phyloP scores from a whole-genome alignment of 2,797 vertebrate genomes.

The Malurus leucopterus region DNA sequence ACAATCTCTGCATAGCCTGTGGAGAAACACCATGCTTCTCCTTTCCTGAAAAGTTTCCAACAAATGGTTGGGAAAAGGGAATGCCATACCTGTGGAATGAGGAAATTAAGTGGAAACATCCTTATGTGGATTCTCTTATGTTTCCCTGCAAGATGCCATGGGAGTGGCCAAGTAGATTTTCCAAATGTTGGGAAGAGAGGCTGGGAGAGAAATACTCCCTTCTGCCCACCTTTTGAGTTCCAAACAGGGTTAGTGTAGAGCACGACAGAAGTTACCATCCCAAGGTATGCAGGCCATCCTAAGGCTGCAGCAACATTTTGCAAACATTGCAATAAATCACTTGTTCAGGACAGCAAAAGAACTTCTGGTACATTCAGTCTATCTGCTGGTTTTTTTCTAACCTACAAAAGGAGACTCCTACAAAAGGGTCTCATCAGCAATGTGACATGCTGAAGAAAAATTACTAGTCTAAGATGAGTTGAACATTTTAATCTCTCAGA shows the following conservation, averaged over 20 bases:
- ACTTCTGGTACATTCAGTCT: fast-evolving
- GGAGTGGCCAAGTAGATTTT: background rate
- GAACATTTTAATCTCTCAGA: background rate
- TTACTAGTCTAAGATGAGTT: background rate
- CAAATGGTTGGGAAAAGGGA: background rate
- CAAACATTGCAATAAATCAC: background rate
- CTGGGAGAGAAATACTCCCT: background rate
- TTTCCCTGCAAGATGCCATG: background rate
- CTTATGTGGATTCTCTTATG: background rate
- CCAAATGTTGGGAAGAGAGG: background rate
- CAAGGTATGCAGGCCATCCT: background rate
- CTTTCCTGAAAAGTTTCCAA: background rate
- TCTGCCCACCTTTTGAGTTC: background rate
- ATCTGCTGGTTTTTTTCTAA: background rate
- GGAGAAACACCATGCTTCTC: fast-evolving
- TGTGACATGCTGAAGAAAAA: background rate
- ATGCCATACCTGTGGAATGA: background rate
- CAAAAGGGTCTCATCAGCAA: background rate
- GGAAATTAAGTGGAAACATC: fast-evolving
- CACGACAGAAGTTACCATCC: background rate
- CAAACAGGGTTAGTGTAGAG: background rate
- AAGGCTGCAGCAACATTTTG: background rate
- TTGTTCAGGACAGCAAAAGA: background rate
- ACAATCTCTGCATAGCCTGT: background rate
- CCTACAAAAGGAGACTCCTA: background rate